These are phyloP conservation scores for Oxyura jamaicensis DNA, from an alignment of 2,113 vertebrate species.

Conservation along the genomic window DNA sequence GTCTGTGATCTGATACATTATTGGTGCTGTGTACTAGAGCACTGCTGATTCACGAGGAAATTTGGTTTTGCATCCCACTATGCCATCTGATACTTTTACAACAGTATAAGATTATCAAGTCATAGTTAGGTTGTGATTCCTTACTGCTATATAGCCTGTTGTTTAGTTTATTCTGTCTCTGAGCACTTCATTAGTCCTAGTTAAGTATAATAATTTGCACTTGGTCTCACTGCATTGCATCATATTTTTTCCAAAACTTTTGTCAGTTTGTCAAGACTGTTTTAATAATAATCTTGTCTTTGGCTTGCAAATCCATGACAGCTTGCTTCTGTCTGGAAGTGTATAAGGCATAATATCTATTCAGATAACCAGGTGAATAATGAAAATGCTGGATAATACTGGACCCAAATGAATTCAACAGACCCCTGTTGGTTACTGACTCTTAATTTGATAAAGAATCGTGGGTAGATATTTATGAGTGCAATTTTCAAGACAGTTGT, in stretches of 20 bases:
- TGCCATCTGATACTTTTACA: neutral
- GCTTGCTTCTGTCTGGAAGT: neutral
- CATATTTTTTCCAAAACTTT: neutral
- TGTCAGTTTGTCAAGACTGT: neutral
- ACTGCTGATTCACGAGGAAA: neutral
- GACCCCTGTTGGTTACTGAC: fast-evolving
- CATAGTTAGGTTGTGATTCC: neutral
- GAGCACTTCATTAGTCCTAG: neutral
- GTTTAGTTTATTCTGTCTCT: neutral
- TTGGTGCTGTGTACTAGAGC: neutral
- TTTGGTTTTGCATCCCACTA: neutral
- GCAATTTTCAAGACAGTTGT: neutral
- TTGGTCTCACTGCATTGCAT: neutral
- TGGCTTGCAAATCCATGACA: neutral
- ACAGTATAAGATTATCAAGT: neutral
- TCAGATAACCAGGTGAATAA: neutral
- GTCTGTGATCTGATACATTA: neutral
- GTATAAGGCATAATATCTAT: neutral
- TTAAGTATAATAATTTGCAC: neutral
- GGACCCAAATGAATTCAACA: fast-evolving
- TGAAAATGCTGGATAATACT: neutral
- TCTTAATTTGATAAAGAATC: neutral
- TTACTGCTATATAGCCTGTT: neutral
- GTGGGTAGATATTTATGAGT: neutral
- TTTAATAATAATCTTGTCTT: neutral